Conservation (phyloP, 2,797 vertebrate species). For the Synanceia verrucosa region DNA sequence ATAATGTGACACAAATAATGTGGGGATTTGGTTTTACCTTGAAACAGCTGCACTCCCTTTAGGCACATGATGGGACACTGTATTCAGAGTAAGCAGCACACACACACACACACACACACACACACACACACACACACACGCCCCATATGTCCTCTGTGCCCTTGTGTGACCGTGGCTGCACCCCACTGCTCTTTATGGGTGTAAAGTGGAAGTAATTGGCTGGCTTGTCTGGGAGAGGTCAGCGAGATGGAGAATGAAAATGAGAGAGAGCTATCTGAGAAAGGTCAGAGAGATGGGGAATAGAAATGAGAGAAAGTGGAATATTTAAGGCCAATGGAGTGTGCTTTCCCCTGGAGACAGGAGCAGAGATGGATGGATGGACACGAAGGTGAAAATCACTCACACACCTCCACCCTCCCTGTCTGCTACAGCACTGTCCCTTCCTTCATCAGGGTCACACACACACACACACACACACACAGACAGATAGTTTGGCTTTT, state of each 20-base stretch:
- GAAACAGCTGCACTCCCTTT: conserved; percentile 30
- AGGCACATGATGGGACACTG: conserved; percentile 18
- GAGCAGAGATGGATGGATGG: conserved; percentile 32
- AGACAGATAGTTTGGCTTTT: not conserved
- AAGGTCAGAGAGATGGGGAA: conserved; percentile 60
- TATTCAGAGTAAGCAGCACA: conserved; percentile 15
- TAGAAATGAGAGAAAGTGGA: conserved; percentile 59
- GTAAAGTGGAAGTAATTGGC: conserved; percentile 76
- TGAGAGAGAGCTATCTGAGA: conserved; percentile 56
- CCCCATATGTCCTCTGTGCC: conserved; percentile 55
- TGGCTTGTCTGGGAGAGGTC: conserved; percentile 66
- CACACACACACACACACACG: conserved; percentile 5
- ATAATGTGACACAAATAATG: not conserved
- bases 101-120: conserved; percentile 12
- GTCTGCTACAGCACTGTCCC: not conserved
- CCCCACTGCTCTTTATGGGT: conserved; percentile 64
- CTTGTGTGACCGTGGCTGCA: conserved; percentile 61
- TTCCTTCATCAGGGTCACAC: conserved; percentile 26
- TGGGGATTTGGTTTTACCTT: conserved; percentile 18
- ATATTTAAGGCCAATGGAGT: conserved; percentile 66
- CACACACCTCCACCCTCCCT: conserved; percentile 15
- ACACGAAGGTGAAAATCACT: conserved; percentile 33
- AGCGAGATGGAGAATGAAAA: conserved; percentile 58
- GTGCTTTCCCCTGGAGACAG: conserved; percentile 41
- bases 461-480: not conserved